These are phyloP conservation scores for Drosophila kepulauana DNA, from an alignment of 1,140 invertebrate genomes.

Conservation along the genomic window DNA sequence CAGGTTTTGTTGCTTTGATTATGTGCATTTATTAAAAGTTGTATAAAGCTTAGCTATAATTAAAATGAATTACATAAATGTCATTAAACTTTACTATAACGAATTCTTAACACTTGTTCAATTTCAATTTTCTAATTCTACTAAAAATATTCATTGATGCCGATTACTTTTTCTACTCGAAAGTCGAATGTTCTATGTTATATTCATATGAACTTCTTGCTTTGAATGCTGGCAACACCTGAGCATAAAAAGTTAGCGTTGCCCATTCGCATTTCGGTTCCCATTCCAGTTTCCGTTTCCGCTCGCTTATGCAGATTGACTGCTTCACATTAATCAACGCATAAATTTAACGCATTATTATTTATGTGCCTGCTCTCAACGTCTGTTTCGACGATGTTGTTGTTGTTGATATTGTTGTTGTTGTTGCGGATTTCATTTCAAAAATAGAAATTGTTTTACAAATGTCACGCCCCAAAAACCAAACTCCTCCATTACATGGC, in stretches of 20 bases:
- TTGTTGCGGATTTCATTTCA: slow-evolving; percentile 69
- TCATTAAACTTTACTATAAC: not conserved
- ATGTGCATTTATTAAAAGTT: too few relatives aligned
- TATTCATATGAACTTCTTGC: slow-evolving; percentile 65
- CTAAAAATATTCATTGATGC: not conserved
- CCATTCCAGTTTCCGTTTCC: slow-evolving; percentile 10
- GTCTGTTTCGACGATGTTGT: slow-evolving; percentile 25
- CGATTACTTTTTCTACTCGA: not conserved
- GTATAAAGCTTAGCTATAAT: too few relatives aligned
- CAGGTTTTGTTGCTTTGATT: too few relatives aligned
- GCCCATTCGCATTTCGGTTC: slow-evolving; percentile 6
- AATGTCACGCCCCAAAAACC: slow-evolving; percentile 63
- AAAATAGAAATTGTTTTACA: slow-evolving; percentile 82
- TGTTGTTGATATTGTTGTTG: slow-evolving; percentile 38
- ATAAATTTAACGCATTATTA: slow-evolving; percentile 84
- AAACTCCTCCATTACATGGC: not conserved
- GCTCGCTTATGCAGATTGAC: slow-evolving; percentile 65
- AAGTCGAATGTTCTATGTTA: slow-evolving; percentile 24
- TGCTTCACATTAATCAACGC: slow-evolving; percentile 78
- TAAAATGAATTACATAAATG: not conserved
- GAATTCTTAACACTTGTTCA: not conserved
- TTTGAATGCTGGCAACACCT: slow-evolving; percentile 58
- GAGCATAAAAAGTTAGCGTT: slow-evolving; percentile 42
- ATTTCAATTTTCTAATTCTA: not conserved
- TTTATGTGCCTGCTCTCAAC: slow-evolving; percentile 65